phyloP scores from a whole-genome alignment of 1,140 invertebrate genomes.

The Sinonovacula constricta region DNA sequence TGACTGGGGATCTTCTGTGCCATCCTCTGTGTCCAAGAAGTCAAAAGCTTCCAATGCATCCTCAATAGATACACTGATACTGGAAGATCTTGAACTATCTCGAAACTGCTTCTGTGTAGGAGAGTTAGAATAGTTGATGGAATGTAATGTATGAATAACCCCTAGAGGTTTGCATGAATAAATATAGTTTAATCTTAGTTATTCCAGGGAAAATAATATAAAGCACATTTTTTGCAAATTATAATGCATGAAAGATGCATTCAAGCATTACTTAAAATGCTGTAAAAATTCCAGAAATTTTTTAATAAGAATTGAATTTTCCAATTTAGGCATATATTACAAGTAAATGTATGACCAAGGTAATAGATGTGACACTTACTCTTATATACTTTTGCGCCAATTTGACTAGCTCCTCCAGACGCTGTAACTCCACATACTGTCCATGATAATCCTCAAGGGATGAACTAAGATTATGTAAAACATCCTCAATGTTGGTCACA shows the following conservation, averaged over 20 bases:
- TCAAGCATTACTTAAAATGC: too few relatives aligned
- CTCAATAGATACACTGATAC: conserved; percentile 81
- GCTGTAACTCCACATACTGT: conserved; percentile 79
- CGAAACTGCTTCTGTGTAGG: conserved; percentile 66
- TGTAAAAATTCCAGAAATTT: too few relatives aligned
- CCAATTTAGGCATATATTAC: too few relatives aligned
- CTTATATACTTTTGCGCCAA: conserved; percentile 75
- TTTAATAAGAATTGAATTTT: too few relatives aligned
- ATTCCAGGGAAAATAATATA: too few relatives aligned
- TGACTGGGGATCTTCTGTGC: conserved; percentile 62
- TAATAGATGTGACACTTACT: conserved; percentile 66
- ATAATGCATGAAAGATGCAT: too few relatives aligned
- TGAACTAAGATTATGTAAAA: conserved; percentile 69
- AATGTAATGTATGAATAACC: too few relatives aligned
- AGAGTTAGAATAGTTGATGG: too few relatives aligned
- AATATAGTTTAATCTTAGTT: too few relatives aligned
- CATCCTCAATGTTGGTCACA: conserved; percentile 69
- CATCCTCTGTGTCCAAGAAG: conserved; percentile 80
- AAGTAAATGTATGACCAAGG: too few relatives aligned
- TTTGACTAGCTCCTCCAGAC: conserved; percentile 76
- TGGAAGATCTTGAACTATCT: conserved; percentile 76
- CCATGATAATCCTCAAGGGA: conserved; percentile 80
- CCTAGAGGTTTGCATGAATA: too few relatives aligned
- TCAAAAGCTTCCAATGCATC: conserved; percentile 81
- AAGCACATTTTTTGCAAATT: too few relatives aligned